Conservation (phyloP, 2,113 vertebrate species). For the Neogobius melanostomus region DNA sequence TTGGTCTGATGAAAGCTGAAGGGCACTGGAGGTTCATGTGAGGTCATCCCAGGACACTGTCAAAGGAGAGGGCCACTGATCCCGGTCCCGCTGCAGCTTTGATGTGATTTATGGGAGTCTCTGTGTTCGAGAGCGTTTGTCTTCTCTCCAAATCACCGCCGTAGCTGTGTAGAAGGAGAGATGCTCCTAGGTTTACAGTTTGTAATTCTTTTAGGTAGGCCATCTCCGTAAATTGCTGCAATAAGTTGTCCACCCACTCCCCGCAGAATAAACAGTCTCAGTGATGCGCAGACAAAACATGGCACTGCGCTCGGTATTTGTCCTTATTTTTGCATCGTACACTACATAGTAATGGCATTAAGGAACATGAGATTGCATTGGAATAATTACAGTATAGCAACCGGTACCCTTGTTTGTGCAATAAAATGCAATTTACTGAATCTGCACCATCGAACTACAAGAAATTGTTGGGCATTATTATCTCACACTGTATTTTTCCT, state of each 20-base stretch:
- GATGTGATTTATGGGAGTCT: conserved; percentile 44
- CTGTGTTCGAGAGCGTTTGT: not conserved
- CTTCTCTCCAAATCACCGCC: not conserved
- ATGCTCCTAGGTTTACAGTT: conserved; percentile 7
- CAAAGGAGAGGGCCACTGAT: conserved; percentile 25
- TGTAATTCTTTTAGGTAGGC: conserved; percentile 18
- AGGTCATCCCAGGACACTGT: conserved; percentile 40
- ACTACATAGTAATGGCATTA: no score
- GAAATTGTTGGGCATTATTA: no score
- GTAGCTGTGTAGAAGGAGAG: not conserved
- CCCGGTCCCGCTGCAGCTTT: conserved; percentile 35
- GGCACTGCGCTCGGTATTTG: not conserved
- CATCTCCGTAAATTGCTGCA: conserved; percentile 28
- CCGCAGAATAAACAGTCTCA: not conserved
- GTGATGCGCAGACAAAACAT: not conserved
- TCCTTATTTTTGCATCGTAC: not conserved
- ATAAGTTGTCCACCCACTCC: conserved; percentile 8
- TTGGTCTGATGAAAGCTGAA: conserved; percentile 62
- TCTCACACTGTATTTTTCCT: not conserved
- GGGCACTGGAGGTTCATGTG: conserved; percentile 37
- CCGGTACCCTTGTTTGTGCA: no score
- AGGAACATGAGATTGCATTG: no score
- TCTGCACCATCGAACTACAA: no score
- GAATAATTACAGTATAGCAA: no score
- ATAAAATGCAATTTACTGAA: no score